Percentiles rank a stretch among this genome's conserved stretches.
These are phyloP conservation scores for Drosophila neonasuta DNA, from an alignment of 2,888 invertebrate genomes.

Conservation along the genomic window DNA sequence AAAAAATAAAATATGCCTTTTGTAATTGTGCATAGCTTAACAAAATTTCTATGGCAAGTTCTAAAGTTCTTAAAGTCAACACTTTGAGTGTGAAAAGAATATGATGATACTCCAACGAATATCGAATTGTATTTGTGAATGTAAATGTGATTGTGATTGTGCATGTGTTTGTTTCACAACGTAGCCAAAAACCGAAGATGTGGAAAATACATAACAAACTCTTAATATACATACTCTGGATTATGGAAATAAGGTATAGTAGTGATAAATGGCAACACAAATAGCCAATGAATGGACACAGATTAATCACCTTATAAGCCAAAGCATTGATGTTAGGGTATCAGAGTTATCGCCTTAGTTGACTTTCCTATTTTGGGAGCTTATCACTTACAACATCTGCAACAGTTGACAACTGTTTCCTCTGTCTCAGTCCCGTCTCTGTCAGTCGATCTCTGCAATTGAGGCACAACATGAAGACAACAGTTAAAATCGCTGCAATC, in stretches of 20 bases:
- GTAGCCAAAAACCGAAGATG: conserved; percentile 63
- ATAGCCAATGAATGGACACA: background rate
- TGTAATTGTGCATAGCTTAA: conserved; percentile 63
- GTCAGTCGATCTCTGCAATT: background rate
- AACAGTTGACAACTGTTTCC: conserved; percentile 60
- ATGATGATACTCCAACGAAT: conserved; percentile 58
- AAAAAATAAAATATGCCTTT: conserved; percentile 16
- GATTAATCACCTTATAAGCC: background rate
- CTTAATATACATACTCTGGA: conserved; percentile 82
- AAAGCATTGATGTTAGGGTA: conserved; percentile 1
- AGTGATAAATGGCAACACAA: conserved; percentile 8
- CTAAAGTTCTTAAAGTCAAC: conserved; percentile 47
- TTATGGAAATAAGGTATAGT: conserved; percentile 82
- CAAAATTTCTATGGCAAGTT: conserved; percentile 44
- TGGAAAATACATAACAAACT: conserved; percentile 81
- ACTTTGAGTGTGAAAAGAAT: conserved; percentile 62
- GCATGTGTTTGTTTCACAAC: conserved; percentile 28
- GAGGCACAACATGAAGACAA: conserved; percentile 17
- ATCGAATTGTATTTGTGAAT: conserved; percentile 7
- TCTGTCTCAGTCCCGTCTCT: conserved; percentile 18
- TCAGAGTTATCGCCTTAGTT: background rate
- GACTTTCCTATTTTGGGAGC: background rate
- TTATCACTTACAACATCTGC: conserved; percentile 38
- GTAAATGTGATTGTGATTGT: conserved; percentile 27
- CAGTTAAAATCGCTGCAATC: conserved; percentile 62